A percentile compares a stretch with the other conserved stretches of the same genome.
These are phyloP conservation scores for Digitonthophagus gazella DNA, from an alignment of 2,888 invertebrate species.

Conservation along the genomic window DNA sequence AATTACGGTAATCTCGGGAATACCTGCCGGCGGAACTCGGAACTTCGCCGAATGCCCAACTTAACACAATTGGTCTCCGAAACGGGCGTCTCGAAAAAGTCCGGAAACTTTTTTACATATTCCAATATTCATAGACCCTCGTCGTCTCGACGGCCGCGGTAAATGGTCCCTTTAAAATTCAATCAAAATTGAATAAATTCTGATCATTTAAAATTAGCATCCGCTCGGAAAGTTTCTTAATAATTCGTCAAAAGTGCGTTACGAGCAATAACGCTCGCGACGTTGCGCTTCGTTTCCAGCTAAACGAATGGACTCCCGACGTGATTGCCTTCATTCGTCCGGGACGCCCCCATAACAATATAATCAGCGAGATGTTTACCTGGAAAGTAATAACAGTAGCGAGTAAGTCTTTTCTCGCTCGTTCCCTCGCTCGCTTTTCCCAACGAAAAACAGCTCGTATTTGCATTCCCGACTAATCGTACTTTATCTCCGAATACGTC, in stretches of 20 bases:
- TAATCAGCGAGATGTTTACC: neutral
- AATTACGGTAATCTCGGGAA: constrained; percentile 13
- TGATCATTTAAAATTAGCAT: neutral
- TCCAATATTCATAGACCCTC: constrained; percentile 13
- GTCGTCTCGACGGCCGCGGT: neutral
- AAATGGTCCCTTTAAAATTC: neutral
- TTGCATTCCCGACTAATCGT: neutral
- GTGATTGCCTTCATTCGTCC: neutral
- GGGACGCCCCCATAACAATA: neutral
- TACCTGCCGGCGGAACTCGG: neutral
- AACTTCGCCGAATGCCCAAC: neutral
- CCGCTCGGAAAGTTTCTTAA: neutral
- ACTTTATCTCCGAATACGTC: neutral
- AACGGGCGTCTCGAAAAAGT: neutral
- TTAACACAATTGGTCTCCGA: neutral
- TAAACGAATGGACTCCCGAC: neutral
- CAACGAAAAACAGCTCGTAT: neutral
- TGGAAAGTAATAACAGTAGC: neutral
- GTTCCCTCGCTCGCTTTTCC: neutral
- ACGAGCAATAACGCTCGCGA: neutral
- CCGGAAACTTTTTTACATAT: constrained; percentile 16
- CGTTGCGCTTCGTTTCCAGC: neutral
- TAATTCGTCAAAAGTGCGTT: neutral
- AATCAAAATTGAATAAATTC: neutral
- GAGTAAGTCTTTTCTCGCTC: neutral